These are phyloP conservation scores for Leptocoma aspasia DNA, from an alignment of 2,113 vertebrate genomes.

Conservation along the genomic window DNA sequence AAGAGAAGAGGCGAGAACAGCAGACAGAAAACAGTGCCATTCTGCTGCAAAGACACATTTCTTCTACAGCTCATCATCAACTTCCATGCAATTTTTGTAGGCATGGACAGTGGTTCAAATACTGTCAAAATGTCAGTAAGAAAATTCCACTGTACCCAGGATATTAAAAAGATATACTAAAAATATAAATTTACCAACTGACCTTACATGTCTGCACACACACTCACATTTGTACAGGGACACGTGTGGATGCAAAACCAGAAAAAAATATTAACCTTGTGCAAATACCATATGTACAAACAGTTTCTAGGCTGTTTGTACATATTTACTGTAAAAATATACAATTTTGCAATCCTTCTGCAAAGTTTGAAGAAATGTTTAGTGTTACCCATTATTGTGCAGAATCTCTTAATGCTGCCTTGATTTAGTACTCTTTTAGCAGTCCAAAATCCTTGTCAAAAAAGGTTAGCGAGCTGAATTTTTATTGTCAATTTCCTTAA, in stretches of 20 bases:
- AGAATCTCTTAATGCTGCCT: not conserved
- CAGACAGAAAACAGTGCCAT: not conserved
- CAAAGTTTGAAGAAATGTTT: not conserved
- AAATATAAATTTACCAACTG: not conserved
- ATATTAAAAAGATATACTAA: not conserved
- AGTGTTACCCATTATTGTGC: not conserved
- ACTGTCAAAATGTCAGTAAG: not conserved
- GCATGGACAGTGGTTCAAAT: not conserved
- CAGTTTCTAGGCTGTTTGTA: not conserved
- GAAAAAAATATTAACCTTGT: not conserved
- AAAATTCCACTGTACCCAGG: not conserved
- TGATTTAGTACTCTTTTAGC: not conserved
- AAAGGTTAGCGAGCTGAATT: not conserved
- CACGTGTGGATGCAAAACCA: rapidly evolving
- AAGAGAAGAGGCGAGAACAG: not conserved
- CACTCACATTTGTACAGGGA: not conserved
- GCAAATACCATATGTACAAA: not conserved
- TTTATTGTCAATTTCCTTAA: not conserved
- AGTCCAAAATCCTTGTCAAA: not conserved
- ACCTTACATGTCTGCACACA: not conserved
- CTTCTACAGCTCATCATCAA: not conserved
- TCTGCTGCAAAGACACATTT: slow-evolving; percentile 28
- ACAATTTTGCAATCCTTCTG: not conserved
- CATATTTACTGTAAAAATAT: not conserved
- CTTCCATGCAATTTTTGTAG: not conserved